phyloP scores from a whole-genome alignment of 1,140 invertebrate species.

The Drosophila ananassae region DNA sequence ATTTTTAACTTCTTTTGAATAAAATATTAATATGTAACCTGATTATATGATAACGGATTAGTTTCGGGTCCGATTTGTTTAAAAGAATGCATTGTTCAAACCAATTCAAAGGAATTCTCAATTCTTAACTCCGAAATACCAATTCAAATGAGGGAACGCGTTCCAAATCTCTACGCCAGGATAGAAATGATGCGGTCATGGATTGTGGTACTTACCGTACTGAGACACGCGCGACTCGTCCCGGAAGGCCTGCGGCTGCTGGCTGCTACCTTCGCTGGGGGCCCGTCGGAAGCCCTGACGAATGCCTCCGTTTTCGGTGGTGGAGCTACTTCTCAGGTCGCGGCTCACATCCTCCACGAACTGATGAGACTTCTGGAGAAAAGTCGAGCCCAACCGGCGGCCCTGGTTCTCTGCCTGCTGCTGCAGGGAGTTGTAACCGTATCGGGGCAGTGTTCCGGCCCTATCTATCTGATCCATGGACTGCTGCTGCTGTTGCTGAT shows the following conservation, averaged over 20 bases:
- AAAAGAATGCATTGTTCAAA: constrained; percentile 42
- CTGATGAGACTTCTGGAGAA: constrained; percentile 89
- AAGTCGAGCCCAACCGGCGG: constrained; percentile 88
- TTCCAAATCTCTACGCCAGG: constrained; percentile 25
- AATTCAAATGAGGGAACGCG: constrained; percentile 23
- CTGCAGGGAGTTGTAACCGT: constrained; percentile 85
- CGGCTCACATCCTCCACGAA: constrained; percentile 88
- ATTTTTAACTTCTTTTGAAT: background rate
- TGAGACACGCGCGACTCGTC: constrained; percentile 89
- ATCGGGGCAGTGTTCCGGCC: constrained; percentile 87
- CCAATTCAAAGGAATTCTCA: constrained; percentile 54
- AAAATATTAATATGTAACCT: background rate
- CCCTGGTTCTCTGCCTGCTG: constrained; percentile 84
- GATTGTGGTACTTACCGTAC: constrained; percentile 86
- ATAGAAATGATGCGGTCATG: background rate
- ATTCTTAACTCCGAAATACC: constrained; percentile 17
- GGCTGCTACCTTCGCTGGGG: constrained; percentile 78
- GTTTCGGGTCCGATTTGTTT: constrained; percentile 11
- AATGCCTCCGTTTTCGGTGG: constrained; percentile 69
- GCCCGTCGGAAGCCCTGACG: constrained; percentile 86
- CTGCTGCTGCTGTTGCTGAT: constrained; percentile 48
- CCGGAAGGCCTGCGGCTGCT: constrained; percentile 87
- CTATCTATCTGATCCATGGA: constrained; percentile 80
- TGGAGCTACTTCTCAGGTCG: constrained; percentile 84
- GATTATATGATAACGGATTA: constrained; percentile 19